Conservation (phyloP, 1,140 invertebrate species). For the Reticulitermes speratus region DNA sequence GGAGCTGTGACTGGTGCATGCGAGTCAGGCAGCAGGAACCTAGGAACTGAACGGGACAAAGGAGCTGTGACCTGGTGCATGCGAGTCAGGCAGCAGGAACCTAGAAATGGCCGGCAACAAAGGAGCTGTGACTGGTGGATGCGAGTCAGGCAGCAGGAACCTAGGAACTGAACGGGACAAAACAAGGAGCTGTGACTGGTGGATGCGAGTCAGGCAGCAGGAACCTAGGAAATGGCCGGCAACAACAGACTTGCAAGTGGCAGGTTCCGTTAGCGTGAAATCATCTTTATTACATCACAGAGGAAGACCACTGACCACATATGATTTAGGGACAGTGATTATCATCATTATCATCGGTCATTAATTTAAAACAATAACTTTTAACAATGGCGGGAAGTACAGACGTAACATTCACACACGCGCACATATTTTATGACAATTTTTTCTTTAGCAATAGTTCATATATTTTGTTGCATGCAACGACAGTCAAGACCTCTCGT, state of each 20-base stretch:
- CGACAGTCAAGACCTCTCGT: not conserved
- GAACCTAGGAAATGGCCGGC: not conserved
- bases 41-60: no score
- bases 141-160: no score
- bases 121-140: no score
- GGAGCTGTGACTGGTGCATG: no score
- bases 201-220: no score
- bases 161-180: no score
- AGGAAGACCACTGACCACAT: not conserved
- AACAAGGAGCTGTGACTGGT: no score
- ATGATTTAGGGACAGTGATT: not conserved
- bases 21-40: no score
- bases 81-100: no score
- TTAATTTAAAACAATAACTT: constrained; percentile 20
- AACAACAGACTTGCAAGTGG: not conserved
- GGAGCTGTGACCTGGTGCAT: no score
- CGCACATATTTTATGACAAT: not conserved
- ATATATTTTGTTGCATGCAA: not conserved
- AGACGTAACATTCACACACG: not conserved
- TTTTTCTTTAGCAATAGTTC: not conserved
- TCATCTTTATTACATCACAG: not conserved
- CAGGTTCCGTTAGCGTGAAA: not conserved
- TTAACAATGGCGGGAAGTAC: constrained; percentile 4
- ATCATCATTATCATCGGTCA: constrained; percentile 5
- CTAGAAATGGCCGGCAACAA: no score